A percentile compares a stretch with the other conserved stretches of the same genome.
phyloP scores from a whole-genome alignment of 2,113 vertebrate species.

The Eptesicus fuscus region DNA sequence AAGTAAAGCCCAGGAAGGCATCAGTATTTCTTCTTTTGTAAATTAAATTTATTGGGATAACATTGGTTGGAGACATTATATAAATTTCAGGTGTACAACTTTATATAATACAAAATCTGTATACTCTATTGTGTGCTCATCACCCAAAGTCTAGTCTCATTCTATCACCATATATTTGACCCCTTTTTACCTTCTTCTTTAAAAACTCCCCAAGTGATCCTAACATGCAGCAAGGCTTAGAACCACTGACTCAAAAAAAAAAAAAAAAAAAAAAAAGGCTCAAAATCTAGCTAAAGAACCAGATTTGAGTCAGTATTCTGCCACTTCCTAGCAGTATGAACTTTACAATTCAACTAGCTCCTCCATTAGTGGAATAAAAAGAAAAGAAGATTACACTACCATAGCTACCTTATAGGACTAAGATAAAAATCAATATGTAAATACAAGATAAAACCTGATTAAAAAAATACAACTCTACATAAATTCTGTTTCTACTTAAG shows the following conservation, averaged over 20 bases:
- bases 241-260: neutral
- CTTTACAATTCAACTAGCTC: neutral
- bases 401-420: too few species aligned
- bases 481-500: neutral
- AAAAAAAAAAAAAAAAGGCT: too few species aligned
- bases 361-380: neutral
- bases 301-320: rapidly evolving
- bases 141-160: neutral
- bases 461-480: neutral
- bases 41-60: neutral
- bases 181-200: neutral
- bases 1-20: neutral
- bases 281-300: rapidly evolving
- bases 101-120: too few species aligned
- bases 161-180: neutral
- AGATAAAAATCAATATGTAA: neutral
- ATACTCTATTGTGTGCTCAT: neutral
- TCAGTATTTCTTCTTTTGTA: too few species aligned
- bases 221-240: neutral
- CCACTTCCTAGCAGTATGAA: neutral
- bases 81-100: neutral
- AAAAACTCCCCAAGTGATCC: neutral
- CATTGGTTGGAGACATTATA: neutral
- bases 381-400: neutral
- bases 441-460: neutral